Percentiles rank a stretch among this genome's conserved stretches.
These are phyloP conservation scores for Gymnocheta viridis DNA, from an alignment of 2,888 invertebrate genomes.

Conservation along the genomic window DNA sequence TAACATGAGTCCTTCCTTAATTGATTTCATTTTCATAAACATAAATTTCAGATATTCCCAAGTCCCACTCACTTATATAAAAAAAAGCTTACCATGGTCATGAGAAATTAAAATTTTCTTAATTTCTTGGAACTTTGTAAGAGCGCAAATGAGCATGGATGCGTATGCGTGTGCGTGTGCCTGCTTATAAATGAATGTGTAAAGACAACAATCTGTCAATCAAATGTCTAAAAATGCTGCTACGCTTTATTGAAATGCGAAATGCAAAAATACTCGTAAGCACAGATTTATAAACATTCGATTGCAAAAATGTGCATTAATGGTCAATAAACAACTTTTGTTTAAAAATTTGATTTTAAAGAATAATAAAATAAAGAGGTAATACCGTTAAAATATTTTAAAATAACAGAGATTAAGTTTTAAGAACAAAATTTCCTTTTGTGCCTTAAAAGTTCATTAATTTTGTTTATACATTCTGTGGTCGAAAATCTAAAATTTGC, in stretches of 20 bases:
- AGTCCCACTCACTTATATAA: not conserved
- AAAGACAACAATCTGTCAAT: conserved; percentile 58
- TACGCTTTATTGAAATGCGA: conserved; percentile 33
- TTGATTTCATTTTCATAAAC: conserved; percentile 8
- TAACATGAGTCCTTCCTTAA: not conserved
- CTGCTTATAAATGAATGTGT: conserved; percentile 42
- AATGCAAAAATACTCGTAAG: conserved; percentile 16
- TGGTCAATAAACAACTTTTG: conserved; percentile 51
- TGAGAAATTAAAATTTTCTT: conserved; percentile 2
- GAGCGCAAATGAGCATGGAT: not conserved
- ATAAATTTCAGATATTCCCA: not conserved
- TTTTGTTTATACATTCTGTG: no score
- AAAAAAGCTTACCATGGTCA: not conserved
- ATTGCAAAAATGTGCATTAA: conserved; percentile 35
- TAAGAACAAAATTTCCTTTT: not conserved
- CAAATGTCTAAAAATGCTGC: conserved; percentile 48
- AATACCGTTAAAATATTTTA: conserved; percentile 6
- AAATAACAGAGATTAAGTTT: not conserved
- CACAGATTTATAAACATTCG: conserved; percentile 36
- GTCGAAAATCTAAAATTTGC: no score
- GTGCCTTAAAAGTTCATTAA: no score
- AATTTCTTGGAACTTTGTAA: not conserved
- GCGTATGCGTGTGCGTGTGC: not conserved
- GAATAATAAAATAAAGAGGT: not conserved
- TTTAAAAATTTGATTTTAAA: conserved; percentile 18